A percentile compares a stretch with the other conserved stretches of the same genome.
Conservation (phyloP, 2,797 vertebrate genomes). For the Clarias pachynema region DNA sequence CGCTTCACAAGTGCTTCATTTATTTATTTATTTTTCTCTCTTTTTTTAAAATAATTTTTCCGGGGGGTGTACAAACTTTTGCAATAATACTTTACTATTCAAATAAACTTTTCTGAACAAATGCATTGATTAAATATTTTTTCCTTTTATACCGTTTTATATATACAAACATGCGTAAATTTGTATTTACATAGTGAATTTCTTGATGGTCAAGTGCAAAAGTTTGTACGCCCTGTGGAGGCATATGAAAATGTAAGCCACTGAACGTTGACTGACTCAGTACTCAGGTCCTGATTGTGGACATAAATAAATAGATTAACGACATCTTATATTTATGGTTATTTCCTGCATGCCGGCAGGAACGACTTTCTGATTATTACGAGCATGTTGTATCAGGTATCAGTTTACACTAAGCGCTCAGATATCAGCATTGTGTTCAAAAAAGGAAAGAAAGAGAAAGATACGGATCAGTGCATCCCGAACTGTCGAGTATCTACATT, state of each 20-base stretch:
- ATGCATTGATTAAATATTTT: not conserved
- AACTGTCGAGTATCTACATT: conserved; percentile 19
- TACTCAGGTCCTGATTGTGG: not conserved
- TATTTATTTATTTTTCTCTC: too few species aligned
- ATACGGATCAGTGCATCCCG: not conserved
- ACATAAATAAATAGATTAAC: too few species aligned
- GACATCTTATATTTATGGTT: too few species aligned
- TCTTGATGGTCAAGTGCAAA: too few species aligned
- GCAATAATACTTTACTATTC: not conserved
- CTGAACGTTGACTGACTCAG: too few species aligned
- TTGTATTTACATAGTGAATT: too few species aligned
- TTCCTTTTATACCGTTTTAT: too few species aligned
- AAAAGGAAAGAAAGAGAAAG: not conserved
- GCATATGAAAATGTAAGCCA: too few species aligned
- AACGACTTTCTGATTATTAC: not conserved
- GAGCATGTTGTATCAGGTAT: not conserved
- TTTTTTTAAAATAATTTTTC: not conserved
- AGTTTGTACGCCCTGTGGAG: too few species aligned
- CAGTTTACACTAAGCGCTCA: not conserved
- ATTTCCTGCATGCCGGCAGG: not conserved
- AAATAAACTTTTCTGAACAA: not conserved
- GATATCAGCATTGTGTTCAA: not conserved
- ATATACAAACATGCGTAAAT: too few species aligned
- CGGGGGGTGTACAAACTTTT: not conserved
- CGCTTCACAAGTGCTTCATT: not conserved